phyloP scores from a whole-genome alignment of 2,113 vertebrate genomes.

The Nibea coibor region DNA sequence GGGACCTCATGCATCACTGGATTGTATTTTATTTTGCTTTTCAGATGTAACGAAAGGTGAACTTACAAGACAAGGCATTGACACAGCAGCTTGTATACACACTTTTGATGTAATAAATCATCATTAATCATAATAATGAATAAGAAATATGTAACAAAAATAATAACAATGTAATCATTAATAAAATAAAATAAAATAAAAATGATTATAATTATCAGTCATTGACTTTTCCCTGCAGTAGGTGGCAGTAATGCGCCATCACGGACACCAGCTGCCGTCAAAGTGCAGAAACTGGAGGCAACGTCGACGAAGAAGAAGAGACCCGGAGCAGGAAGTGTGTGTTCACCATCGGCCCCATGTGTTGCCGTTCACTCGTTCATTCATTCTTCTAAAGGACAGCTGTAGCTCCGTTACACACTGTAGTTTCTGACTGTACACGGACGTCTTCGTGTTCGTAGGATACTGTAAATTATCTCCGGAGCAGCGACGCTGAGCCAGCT shows the following conservation, averaged over 20 bases:
- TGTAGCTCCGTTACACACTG: neutral
- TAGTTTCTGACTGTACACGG: neutral
- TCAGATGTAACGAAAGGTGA: no score
- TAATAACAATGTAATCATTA: no score
- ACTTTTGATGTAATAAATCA: no score
- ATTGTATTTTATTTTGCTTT: no score
- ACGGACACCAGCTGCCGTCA: neutral
- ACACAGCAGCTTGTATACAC: no score
- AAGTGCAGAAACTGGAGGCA: neutral
- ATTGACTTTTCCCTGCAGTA: neutral
- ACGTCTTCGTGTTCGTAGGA: neutral
- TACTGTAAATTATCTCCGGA: neutral
- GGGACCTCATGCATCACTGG: no score
- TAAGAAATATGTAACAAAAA: no score
- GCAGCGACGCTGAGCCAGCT: slow-evolving; percentile 3
- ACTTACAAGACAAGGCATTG: no score
- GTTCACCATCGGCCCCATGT: slow-evolving; percentile 46
- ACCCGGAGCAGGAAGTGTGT: slow-evolving; percentile 66
- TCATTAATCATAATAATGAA: no score
- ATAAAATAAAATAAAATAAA: neutral
- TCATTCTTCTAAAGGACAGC: slow-evolving; percentile 27
- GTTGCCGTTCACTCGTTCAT: slow-evolving; percentile 36
- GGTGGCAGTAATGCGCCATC: neutral
- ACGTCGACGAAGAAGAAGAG: slow-evolving; percentile 19
- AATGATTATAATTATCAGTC: no score